Evolutionary conservation across 2,888 invertebrate species (phyloP).

Genomic region (Tetragnatha montana): DNA sequence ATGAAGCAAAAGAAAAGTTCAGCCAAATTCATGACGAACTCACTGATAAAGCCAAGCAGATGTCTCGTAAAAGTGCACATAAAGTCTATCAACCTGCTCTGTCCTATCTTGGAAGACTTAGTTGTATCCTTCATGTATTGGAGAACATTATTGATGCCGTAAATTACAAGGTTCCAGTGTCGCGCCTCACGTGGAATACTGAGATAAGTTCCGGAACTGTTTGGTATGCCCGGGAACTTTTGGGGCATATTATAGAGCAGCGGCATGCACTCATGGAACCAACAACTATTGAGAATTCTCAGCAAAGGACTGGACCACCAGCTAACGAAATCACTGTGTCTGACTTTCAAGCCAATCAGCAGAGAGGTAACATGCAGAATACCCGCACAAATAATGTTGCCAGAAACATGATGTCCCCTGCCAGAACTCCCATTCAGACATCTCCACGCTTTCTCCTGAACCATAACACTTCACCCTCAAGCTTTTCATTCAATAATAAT

Average conservation of each 20-base stretch:
- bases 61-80: slow-evolving; percentile 51
- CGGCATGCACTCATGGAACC: slow-evolving; percentile 57
- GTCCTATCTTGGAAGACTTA: slow-evolving; percentile 59
- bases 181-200: slow-evolving; percentile 63
- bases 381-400: neutral
- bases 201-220: slow-evolving; percentile 66
- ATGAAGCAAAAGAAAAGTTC: slow-evolving; percentile 59
- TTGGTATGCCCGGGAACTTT: slow-evolving; percentile 65
- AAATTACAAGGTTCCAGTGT: slow-evolving; percentile 58
- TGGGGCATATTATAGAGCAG: slow-evolving; percentile 61
- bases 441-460: neutral
- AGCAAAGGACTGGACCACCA: slow-evolving; percentile 13
- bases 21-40: slow-evolving; percentile 66
- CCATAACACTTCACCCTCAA: neutral
- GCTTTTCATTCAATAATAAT: slow-evolving; percentile 30
- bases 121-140: slow-evolving; percentile 65
- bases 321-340: slow-evolving; percentile 23
- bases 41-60: slow-evolving; percentile 68
- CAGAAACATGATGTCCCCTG: slow-evolving; percentile 1
- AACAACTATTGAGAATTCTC: slow-evolving; percentile 36
- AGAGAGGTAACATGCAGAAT: neutral
- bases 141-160: slow-evolving; percentile 64
- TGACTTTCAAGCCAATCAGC: slow-evolving; percentile 19
- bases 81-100: slow-evolving; percentile 56
- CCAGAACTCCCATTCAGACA: slow-evolving; percentile 9